Conservation (phyloP, 2,113 vertebrate genomes). For the Progne subis region DNA sequence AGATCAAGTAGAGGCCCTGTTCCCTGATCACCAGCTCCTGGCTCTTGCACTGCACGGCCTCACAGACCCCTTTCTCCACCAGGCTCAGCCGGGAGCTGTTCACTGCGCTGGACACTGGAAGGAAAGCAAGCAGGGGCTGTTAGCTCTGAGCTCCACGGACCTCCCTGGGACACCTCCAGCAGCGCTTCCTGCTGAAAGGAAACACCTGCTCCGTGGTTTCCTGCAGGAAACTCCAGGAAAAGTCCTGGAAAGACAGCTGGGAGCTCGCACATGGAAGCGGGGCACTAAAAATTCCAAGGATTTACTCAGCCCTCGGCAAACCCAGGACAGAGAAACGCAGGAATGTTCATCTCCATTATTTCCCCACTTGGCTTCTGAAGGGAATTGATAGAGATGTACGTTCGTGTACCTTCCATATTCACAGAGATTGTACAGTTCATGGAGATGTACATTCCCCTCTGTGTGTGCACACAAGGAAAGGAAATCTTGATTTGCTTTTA, state of each 20-base stretch:
- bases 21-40: slow-evolving; percentile 61
- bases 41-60: slow-evolving; percentile 8
- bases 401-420: not conserved
- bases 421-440: not conserved
- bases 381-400: not conserved
- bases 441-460: not conserved
- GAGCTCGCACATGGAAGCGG: not conserved
- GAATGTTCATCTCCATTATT: not conserved
- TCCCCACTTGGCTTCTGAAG: not conserved
- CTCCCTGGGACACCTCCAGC: not conserved
- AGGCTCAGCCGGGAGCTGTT: slow-evolving; percentile 68
- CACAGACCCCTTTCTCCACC: slow-evolving; percentile 51
- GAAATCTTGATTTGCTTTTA: not conserved
- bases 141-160: not conserved
- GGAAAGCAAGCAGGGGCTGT: not conserved
- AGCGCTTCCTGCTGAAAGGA: not conserved
- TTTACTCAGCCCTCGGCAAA: not conserved
- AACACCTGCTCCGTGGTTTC: not conserved
- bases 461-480: not conserved
- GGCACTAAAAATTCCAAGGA: not conserved
- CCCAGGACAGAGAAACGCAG: not conserved
- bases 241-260: not conserved
- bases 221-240: not conserved
- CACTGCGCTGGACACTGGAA: slow-evolving; percentile 57
- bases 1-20: slow-evolving; percentile 73